Conservation (phyloP, 2,113 vertebrate genomes). For the Osmerus mordax region DNA sequence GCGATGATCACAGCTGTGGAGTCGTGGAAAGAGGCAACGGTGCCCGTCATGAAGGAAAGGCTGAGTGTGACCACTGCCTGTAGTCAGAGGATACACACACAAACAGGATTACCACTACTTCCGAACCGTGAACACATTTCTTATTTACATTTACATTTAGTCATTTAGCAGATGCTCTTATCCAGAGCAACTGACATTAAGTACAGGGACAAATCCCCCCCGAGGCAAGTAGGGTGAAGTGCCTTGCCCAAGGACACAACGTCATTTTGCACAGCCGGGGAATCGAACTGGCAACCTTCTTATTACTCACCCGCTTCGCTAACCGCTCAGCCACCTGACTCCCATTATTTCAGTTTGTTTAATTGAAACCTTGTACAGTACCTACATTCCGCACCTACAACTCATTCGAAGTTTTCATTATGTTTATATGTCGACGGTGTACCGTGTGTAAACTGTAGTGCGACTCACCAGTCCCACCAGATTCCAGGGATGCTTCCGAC, state of each 20-base stretch:
- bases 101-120: background rate
- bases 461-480: conserved; percentile 65
- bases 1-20: conserved; percentile 65
- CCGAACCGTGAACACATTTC: background rate
- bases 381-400: too few species aligned
- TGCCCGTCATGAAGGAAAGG: conserved; percentile 71
- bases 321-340: too few species aligned
- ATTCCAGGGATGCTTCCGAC: conserved; percentile 70
- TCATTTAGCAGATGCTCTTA: too few species aligned
- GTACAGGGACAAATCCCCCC: too few species aligned
- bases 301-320: too few species aligned
- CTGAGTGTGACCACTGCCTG: conserved; percentile 67
- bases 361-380: background rate
- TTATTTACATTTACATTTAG: background rate
- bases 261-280: too few species aligned
- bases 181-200: too few species aligned
- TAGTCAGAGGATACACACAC: conserved; percentile 11
- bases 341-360: background rate
- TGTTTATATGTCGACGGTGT: background rate
- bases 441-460: background rate
- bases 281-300: too few species aligned
- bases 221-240: too few species aligned
- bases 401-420: too few species aligned
- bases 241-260: too few species aligned
- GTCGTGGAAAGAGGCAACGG: conserved; percentile 67